These are phyloP conservation scores for Hirundo rustica DNA, from an alignment of 2,797 vertebrate species.

Conservation along the genomic window DNA sequence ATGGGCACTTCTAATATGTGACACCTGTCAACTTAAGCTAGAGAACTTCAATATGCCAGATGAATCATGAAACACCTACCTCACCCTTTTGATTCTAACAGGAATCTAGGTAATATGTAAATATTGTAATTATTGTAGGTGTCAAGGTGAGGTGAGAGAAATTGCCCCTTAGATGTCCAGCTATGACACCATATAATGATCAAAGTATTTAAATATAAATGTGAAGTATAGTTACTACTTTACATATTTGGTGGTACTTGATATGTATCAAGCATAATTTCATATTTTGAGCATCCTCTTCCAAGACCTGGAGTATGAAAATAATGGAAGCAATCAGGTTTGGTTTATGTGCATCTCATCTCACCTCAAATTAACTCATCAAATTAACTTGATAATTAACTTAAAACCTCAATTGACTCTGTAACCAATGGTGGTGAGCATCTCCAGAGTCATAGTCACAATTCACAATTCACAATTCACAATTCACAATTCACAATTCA, in stretches of 20 bases:
- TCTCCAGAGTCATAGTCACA: neutral
- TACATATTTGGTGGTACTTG: neutral
- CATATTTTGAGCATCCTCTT: neutral
- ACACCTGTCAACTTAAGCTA: neutral
- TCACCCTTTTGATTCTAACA: neutral
- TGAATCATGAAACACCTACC: neutral
- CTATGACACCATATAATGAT: neutral
- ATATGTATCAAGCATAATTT: neutral
- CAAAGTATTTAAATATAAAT: neutral
- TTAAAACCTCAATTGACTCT: neutral
- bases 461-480: neutral
- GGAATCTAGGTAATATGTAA: neutral
- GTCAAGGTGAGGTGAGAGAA: neutral
- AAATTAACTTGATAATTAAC: neutral
- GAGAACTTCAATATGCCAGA: neutral
- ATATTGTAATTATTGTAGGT: neutral
- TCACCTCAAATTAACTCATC: neutral
- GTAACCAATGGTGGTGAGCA: neutral
- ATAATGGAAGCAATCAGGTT: neutral
- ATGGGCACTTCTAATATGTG: neutral
- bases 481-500: too few species aligned
- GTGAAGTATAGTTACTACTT: neutral
- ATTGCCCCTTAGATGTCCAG: neutral
- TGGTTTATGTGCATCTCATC: neutral
- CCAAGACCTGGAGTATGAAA: neutral